Percentiles rank a stretch among this genome's conserved stretches.
Conservation (phyloP, 2,113 vertebrate genomes). For the Sylvietta virens region DNA sequence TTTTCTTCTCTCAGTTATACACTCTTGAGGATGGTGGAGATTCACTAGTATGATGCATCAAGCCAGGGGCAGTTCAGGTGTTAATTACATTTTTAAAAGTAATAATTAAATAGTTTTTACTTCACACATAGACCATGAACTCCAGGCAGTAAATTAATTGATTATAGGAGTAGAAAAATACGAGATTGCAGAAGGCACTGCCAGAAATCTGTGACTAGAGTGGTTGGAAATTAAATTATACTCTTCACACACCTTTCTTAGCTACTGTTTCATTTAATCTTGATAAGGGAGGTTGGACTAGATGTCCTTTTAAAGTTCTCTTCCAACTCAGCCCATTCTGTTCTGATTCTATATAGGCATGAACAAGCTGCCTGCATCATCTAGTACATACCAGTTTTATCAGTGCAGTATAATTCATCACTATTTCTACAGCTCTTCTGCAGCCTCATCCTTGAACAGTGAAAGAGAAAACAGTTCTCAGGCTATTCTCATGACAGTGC, state of each 20-base stretch:
- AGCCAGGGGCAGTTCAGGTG: neutral
- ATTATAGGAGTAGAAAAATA: neutral
- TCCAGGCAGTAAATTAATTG: neutral
- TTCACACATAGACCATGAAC: neutral
- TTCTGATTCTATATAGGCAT: neutral
- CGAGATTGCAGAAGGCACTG: neutral
- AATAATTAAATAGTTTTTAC: neutral
- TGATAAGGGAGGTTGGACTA: neutral
- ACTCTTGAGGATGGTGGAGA: neutral
- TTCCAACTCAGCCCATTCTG: neutral
- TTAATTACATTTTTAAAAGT: constrained; percentile 31
- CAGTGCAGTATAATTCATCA: neutral
- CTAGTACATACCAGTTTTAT: neutral
- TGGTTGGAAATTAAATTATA: neutral
- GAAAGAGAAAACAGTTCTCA: neutral
- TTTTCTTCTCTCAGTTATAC: neutral
- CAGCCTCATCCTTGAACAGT: neutral
- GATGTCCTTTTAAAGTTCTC: neutral
- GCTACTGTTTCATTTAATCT: neutral
- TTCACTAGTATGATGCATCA: neutral
- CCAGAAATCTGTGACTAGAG: neutral
- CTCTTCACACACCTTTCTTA: neutral
- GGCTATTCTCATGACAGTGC: neutral
- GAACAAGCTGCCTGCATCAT: neutral
- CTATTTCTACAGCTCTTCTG: neutral